Percentiles rank a stretch among this genome's conserved stretches.
Evolutionary conservation across 2,888 invertebrate genomes (phyloP).

Genomic region (Fissipunctia ypsillon): DNA sequence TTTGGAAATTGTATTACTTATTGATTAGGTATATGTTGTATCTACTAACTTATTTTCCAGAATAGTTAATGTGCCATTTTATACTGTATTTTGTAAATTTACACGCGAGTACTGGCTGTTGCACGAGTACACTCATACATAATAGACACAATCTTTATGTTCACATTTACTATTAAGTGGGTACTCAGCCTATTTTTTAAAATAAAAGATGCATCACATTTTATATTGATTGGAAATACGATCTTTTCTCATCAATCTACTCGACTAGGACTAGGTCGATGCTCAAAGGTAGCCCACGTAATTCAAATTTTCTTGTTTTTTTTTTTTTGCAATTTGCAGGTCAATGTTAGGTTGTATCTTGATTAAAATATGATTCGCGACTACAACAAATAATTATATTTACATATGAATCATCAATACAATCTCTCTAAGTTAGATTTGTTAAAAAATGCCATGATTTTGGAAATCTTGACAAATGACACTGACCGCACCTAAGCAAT

Average conservation of each 20-base stretch:
- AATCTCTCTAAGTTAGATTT: no score
- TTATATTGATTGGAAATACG: conserved; percentile 37
- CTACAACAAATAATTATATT: no score
- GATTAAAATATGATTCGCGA: no score
- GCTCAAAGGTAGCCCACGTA: no score
- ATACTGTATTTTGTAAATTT: conserved; percentile 71
- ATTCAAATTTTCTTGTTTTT: no score
- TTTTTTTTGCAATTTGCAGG: no score
- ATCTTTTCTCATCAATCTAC: conserved; percentile 45
- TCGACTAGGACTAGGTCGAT: no score
- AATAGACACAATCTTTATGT: conserved; percentile 44
- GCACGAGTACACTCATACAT: conserved; percentile 53
- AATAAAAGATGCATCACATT: conserved; percentile 59
- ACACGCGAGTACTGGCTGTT: conserved; percentile 62
- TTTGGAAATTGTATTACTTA: conserved; percentile 74
- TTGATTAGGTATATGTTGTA: conserved; percentile 70
- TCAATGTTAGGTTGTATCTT: no score
- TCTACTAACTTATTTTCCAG: conserved; percentile 81
- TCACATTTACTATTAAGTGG: conserved; percentile 39
- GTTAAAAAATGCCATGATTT: no score
- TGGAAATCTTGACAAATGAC: no score
- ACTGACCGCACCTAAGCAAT: no score
- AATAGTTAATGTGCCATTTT: conserved; percentile 86
- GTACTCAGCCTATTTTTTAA: conserved; percentile 45
- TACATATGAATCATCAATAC: no score